These are phyloP conservation scores for Drosophila truncata DNA, from an alignment of 1,140 invertebrate genomes.

Conservation along the genomic window DNA sequence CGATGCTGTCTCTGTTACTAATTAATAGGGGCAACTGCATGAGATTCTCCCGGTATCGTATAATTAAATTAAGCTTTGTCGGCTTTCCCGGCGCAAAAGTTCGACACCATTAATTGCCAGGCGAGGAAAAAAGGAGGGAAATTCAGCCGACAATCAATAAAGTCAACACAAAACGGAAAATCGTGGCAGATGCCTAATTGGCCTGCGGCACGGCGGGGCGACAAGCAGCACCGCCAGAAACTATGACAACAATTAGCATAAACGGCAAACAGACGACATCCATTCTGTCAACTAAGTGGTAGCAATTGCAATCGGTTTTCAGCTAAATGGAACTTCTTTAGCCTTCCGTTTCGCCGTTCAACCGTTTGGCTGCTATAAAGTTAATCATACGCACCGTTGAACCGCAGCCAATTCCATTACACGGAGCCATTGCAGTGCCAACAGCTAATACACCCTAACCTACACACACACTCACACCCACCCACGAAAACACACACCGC, in stretches of 20 bases:
- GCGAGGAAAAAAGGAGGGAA: slow-evolving; percentile 14
- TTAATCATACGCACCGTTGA: slow-evolving; percentile 66
- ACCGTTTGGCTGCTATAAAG: slow-evolving; percentile 28
- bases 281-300: slow-evolving; percentile 20
- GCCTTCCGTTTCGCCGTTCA: slow-evolving; percentile 14
- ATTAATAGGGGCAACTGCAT: slow-evolving; percentile 8
- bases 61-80: slow-evolving; percentile 44
- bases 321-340: slow-evolving; percentile 36
- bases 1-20: slow-evolving; percentile 2
- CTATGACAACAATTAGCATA: slow-evolving; percentile 51
- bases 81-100: slow-evolving; percentile 8
- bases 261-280: slow-evolving; percentile 15
- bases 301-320: not conserved
- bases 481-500: not conserved
- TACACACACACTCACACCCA: not conserved
- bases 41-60: slow-evolving; percentile 1
- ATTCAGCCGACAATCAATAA: slow-evolving; percentile 44
- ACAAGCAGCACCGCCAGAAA: slow-evolving; percentile 4
- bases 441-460: slow-evolving; percentile 17
- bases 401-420: slow-evolving; percentile 54
- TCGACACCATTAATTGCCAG: slow-evolving; percentile 26
- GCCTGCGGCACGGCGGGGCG: slow-evolving; percentile 10
- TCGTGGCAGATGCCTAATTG: slow-evolving; percentile 36
- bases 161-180: slow-evolving; percentile 27
- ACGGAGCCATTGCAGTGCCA: slow-evolving; percentile 44